Conservation (phyloP, 2,113 vertebrate species). For the Ictalurus furcatus region DNA sequence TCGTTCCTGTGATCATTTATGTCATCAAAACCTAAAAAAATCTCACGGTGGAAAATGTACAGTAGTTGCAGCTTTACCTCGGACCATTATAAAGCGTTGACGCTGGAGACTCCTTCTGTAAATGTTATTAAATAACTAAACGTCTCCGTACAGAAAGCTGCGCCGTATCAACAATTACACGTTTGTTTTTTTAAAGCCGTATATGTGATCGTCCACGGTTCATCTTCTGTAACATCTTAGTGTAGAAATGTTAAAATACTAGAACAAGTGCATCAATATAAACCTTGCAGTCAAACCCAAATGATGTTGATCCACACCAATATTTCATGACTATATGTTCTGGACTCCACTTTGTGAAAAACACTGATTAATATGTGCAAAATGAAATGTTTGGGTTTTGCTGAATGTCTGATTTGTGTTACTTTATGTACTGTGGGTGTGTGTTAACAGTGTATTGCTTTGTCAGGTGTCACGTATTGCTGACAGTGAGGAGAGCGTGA, state of each 20-base stretch:
- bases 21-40: background rate
- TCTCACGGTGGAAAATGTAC: background rate
- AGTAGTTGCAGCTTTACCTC: background rate
- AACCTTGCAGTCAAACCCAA: background rate
- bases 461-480: slow-evolving; percentile 93
- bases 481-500: slow-evolving; percentile 93
- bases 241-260: background rate
- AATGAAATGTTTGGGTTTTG: background rate
- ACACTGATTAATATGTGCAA: no score
- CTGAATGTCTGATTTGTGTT: no score
- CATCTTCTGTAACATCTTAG: background rate
- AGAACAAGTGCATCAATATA: background rate
- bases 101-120: background rate
- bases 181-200: background rate
- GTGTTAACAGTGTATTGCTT: slow-evolving; percentile 2
- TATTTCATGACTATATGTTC: background rate
- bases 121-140: background rate
- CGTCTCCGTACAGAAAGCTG: background rate
- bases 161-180: background rate
- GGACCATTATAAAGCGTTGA: background rate
- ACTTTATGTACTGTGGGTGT: background rate
- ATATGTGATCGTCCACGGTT: background rate
- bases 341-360: background rate
- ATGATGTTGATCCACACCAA: background rate
- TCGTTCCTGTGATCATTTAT: background rate